A percentile compares a stretch with the other conserved stretches of the same genome.
Conservation (phyloP, 1,140 invertebrate genomes). For the Venustaconcha ellipsiformis region DNA sequence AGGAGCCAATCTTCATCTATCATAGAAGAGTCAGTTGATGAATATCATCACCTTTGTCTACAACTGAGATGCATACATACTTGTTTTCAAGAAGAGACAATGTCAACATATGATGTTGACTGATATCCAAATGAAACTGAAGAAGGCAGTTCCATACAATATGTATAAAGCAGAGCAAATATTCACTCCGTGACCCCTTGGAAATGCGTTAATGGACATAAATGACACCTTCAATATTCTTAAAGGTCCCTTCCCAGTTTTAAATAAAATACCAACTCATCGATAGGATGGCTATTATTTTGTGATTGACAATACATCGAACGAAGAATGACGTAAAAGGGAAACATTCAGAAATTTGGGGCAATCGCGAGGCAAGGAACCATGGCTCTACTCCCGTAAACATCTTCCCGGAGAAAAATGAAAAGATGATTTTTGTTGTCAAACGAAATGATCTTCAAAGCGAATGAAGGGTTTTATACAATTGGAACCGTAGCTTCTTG, state of each 20-base stretch:
- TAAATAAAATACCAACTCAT: slow-evolving; percentile 2
- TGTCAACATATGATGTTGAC: no score
- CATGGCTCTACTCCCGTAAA: not conserved
- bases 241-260: slow-evolving; percentile 1
- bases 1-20: no score
- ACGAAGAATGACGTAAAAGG: not conserved
- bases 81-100: no score
- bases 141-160: no score
- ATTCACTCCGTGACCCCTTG: slow-evolving; percentile 6
- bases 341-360: slow-evolving; percentile 18
- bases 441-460: not conserved
- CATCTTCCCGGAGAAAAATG: not conserved
- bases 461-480: slow-evolving; percentile 3
- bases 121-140: no score
- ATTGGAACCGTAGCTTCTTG: not conserved
- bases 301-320: slow-evolving; percentile 1
- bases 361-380: slow-evolving; percentile 6
- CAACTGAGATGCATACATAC: no score
- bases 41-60: no score
- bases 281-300: slow-evolving; percentile 12
- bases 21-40: no score
- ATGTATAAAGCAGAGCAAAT: no score
- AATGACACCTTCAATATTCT: not conserved
- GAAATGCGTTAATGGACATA: slow-evolving; percentile 5
- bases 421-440: slow-evolving; percentile 1